Evolutionary conservation across 2,888 invertebrate genomes (phyloP).

Genomic region (Apotomis capreana): DNA sequence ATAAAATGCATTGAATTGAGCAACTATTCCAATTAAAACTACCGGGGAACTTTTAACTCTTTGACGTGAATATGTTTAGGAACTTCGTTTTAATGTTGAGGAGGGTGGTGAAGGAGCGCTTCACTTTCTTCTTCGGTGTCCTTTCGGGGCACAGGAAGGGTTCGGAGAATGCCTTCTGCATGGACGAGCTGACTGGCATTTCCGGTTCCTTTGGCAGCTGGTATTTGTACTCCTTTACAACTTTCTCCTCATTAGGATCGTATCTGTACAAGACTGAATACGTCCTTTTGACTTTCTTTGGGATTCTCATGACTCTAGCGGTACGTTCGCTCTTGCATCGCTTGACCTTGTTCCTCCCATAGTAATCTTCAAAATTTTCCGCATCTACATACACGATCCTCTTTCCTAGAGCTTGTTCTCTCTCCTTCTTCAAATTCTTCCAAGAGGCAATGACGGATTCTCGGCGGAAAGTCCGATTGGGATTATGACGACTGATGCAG

Average conservation of each 20-base stretch:
- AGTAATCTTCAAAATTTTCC: slow-evolving; percentile 74
- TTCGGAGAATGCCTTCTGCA: slow-evolving; percentile 73
- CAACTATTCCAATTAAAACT: slow-evolving; percentile 61
- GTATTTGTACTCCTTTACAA: slow-evolving; percentile 78
- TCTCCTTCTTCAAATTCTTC: slow-evolving; percentile 78
- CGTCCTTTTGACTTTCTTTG: slow-evolving; percentile 76
- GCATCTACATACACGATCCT: slow-evolving; percentile 74
- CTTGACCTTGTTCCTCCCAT: slow-evolving; percentile 76
- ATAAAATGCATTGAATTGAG: slow-evolving; percentile 77
- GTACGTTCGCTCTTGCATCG: slow-evolving; percentile 77
- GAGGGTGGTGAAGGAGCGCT: slow-evolving; percentile 76
- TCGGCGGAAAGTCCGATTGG: slow-evolving; percentile 77
- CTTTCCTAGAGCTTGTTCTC: slow-evolving; percentile 77
- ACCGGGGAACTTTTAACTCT: slow-evolving; percentile 62
- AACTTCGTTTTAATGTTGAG: slow-evolving; percentile 77
- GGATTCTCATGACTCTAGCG: slow-evolving; percentile 61
- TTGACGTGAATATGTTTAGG: slow-evolving; percentile 75
- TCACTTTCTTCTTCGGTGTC: slow-evolving; percentile 75
- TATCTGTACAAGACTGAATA: slow-evolving; percentile 78
- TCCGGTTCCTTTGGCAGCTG: slow-evolving; percentile 65
- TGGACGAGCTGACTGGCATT: slow-evolving; percentile 49
- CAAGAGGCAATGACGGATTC: slow-evolving; percentile 81
- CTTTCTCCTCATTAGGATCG: slow-evolving; percentile 75
- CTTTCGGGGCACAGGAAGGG: slow-evolving; percentile 70
- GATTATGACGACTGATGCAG: slow-evolving; percentile 79